A percentile compares a stretch with the other conserved stretches of the same genome.
These are phyloP conservation scores for Umimayanthus kanabou DNA, from an alignment of 92 coral and sea anemone genomes.

Conservation along the genomic window DNA sequence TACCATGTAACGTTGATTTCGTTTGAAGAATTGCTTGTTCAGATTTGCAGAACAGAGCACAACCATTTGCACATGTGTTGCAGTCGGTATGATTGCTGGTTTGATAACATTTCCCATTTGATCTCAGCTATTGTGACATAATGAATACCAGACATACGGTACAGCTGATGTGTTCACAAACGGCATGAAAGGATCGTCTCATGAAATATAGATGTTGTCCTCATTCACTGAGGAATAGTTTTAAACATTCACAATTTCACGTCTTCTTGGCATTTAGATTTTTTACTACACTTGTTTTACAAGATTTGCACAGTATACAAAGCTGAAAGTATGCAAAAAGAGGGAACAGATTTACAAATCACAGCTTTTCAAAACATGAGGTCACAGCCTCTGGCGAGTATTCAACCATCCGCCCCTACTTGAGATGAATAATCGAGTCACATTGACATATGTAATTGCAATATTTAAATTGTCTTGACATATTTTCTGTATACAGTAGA, in stretches of 20 bases:
- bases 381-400: constrained; percentile 19
- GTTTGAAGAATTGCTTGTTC: background rate
- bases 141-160: constrained; percentile 2
- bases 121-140: constrained; percentile 14
- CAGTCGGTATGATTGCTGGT: background rate
- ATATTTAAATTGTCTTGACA: too few relatives aligned
- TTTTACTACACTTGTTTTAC: background rate
- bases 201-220: background rate
- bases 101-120: background rate
- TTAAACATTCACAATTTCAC: background rate
- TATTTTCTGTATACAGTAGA: too few relatives aligned
- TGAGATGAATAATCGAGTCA: background rate
- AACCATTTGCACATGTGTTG: background rate
- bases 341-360: constrained; percentile 19
- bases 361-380: background rate
- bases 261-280: background rate
- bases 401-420: background rate
- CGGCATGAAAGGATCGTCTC: background rate
- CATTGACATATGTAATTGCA: too few relatives aligned
- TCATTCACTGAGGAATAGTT: background rate
- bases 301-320: background rate
- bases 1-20: background rate
- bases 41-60: background rate
- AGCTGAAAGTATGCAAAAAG: background rate
- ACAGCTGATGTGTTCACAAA: background rate